Percentiles rank a stretch among this genome's conserved stretches.
Conservation (phyloP, 2,888 invertebrate genomes). For the Leucoma salicis region DNA sequence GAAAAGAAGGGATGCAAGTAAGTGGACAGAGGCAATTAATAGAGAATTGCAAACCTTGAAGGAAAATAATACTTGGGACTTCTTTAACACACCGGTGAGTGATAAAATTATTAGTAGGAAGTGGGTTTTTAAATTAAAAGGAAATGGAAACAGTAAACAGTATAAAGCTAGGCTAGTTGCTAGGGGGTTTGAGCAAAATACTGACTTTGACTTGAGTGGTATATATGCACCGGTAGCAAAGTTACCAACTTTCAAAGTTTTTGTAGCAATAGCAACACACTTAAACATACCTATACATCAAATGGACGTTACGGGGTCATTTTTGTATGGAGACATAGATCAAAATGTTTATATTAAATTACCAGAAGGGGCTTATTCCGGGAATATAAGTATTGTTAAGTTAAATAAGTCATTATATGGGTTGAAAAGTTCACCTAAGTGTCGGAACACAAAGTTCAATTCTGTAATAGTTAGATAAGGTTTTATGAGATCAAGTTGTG, state of each 20-base stretch:
- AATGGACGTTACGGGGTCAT: constrained; percentile 8
- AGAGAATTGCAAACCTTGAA: neutral
- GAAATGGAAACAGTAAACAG: constrained; percentile 3
- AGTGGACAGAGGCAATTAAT: neutral
- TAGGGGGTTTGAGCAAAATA: neutral
- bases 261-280: neutral
- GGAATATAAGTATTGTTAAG: constrained; percentile 6
- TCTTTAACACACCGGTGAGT: neutral
- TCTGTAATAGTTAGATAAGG: constrained; percentile 6
- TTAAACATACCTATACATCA: constrained; percentile 3
- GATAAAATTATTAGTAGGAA: constrained; percentile 8
- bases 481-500: constrained; percentile 5
- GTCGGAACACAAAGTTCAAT: constrained; percentile 7
- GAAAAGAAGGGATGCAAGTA: neutral
- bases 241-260: neutral
- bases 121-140: constrained; percentile 29
- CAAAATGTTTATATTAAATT: neutral
- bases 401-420: constrained; percentile 9
- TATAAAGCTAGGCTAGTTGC: neutral
- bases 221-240: constrained; percentile 13
- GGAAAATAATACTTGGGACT: neutral
- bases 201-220: neutral
- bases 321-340: constrained; percentile 5
- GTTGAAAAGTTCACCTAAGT: constrained; percentile 6
- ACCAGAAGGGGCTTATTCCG: constrained; percentile 3